Conservation (phyloP, 2,797 vertebrate species). For the Ceyx erithaca region DNA sequence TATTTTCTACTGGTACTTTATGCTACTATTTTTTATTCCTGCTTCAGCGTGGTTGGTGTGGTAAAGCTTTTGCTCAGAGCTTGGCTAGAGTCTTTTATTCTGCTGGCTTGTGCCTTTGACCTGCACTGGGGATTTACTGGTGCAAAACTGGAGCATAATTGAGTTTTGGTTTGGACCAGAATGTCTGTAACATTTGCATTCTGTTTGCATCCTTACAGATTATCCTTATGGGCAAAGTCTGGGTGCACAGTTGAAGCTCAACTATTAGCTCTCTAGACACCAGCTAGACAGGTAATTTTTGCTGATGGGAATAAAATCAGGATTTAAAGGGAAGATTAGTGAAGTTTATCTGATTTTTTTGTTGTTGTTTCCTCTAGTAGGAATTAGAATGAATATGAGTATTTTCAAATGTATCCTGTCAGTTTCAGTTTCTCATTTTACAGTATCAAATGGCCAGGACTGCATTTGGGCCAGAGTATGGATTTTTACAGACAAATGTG, state of each 20-base stretch:
- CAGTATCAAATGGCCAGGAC: background rate
- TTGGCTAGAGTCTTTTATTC: background rate
- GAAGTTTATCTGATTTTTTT: background rate
- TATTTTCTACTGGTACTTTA: background rate
- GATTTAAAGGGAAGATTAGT: background rate
- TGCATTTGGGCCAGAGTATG: background rate
- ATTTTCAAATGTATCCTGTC: background rate
- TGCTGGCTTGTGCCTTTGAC: background rate
- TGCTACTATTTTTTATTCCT: background rate
- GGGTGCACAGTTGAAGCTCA: background rate
- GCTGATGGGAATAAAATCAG: background rate
- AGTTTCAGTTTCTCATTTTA: slow-evolving; percentile 10
- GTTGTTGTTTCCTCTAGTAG: background rate
- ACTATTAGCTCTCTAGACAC: background rate
- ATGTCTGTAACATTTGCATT: background rate
- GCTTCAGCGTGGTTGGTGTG: background rate
- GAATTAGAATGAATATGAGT: background rate
- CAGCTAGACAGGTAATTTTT: background rate
- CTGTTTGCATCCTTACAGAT: background rate
- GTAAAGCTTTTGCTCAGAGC: background rate
- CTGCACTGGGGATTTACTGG: background rate
- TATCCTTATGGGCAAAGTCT: background rate
- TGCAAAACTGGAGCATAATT: background rate
- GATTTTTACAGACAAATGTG: background rate
- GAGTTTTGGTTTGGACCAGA: background rate